Evolutionary conservation across 2,113 vertebrate genomes (phyloP), one percentile per base, ranked within the genome.

Genomic region (Patagioenas fasciata): DNA sequence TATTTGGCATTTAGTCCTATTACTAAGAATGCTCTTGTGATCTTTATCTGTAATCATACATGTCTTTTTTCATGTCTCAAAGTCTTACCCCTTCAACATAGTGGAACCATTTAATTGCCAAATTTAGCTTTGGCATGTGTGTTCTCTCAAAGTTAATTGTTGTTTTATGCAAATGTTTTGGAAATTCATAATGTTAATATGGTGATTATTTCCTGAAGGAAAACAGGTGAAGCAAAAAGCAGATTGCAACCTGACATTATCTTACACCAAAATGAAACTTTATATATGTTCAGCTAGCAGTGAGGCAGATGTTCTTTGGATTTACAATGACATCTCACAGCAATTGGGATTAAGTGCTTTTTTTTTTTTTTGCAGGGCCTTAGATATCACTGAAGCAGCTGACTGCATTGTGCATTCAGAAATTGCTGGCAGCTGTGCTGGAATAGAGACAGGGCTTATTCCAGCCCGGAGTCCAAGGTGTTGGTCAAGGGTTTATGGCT

Each of bases 191-290:
- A 73, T 81, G 65, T 80, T 89, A 79, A 60, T 86, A n/a, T 34
- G 40, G 29, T 80, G 79, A 88, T 94, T 95, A 81, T 89, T 97
- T 96, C 74, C 44, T 67, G 21, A 64, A 74, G 83, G 81, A 95
- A 91, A 97, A 40, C 57, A 97, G 77, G 74, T 93, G 56, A 91
- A 89, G 38, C 80, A 73, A 80, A 94, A 95, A 91, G 58, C 89
- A 96, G 70, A 72, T 85, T 94, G 84, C 67, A 80, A 72, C 21
- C 44, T 96, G 25, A 15, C 31, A 70, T 93, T 66, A 79, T 20
- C 88, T 95, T 95, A 84, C 40, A 85, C 74, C 73, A 91, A 81
- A 95, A 97, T 72, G 74, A 80, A 82, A 86, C 32, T 67, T 23
- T 80, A 0, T 61, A 34, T 92, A 64, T 95, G 91, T 85, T 92